Percentiles rank a stretch among this genome's conserved stretches.
phyloP scores from a whole-genome alignment of 2,888 invertebrate species.

The Epinotia brunnichana region DNA sequence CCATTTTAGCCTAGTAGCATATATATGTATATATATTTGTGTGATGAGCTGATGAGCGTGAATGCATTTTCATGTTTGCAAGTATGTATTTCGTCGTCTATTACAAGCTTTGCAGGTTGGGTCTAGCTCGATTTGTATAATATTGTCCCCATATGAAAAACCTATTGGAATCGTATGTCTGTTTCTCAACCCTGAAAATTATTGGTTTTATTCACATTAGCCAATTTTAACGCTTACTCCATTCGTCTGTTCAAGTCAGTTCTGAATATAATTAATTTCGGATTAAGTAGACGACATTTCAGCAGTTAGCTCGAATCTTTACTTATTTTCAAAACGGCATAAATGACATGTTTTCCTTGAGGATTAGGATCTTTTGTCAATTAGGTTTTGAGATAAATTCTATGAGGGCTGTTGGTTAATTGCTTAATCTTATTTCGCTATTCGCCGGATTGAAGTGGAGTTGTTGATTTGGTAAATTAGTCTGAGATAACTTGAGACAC shows the following conservation, averaged over 20 bases:
- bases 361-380: constrained; percentile 18
- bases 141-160: too few species aligned
- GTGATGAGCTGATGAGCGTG: too few species aligned
- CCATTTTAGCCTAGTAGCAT: too few species aligned
- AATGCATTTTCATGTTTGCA: too few species aligned
- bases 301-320: not conserved
- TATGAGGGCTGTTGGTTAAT: constrained; percentile 20
- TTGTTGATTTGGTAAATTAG: constrained; percentile 24
- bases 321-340: not conserved
- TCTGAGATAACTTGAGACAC: constrained; percentile 7
- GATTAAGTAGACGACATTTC: constrained; percentile 56
- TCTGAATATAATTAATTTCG: constrained; percentile 57
- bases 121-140: too few species aligned
- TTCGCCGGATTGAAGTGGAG: constrained; percentile 23
- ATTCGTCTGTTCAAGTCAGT: constrained; percentile 10
- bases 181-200: too few species aligned
- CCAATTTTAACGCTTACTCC: not conserved
- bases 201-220: not conserved
- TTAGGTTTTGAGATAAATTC: constrained; percentile 50
- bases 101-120: too few species aligned
- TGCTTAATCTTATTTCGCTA: constrained; percentile 30
- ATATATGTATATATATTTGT: too few species aligned
- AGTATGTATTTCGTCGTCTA: too few species aligned
- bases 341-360: not conserved
- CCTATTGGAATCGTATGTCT: too few species aligned